Percentiles rank a stretch among this genome's conserved stretches.
Evolutionary conservation across 2,797 vertebrate species (phyloP).

Genomic region (Steatocranus sp.): DNA sequence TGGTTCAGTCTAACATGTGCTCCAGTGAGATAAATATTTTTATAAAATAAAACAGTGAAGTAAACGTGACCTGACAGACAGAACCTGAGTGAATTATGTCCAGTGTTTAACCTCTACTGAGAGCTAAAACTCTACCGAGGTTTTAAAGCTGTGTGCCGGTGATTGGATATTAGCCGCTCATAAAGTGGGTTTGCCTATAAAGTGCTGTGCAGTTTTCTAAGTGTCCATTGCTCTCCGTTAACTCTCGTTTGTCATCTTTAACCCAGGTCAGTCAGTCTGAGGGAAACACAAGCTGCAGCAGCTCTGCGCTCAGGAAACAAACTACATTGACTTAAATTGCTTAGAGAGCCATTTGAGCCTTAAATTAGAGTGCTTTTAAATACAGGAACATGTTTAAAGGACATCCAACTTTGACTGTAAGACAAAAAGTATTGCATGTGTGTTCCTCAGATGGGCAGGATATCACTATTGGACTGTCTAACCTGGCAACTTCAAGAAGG

Average conservation of each 20-base stretch:
- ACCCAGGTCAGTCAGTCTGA: background rate
- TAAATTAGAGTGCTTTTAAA: background rate
- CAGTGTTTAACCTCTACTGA: background rate
- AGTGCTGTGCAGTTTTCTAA: background rate
- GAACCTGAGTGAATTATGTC: background rate
- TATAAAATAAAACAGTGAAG: background rate
- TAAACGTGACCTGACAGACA: background rate
- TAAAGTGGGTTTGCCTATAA: background rate
- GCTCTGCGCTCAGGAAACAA: background rate
- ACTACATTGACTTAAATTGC: background rate
- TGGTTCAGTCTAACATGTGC: background rate
- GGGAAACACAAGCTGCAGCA: background rate
- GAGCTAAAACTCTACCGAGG: background rate
- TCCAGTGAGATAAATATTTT: background rate
- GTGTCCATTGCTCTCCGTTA: background rate
- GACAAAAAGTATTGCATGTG: background rate
- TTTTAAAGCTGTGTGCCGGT: background rate
- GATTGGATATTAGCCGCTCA: background rate
- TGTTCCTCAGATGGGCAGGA: background rate
- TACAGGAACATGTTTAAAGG: background rate
- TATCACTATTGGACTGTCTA: background rate
- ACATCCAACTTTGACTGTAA: background rate
- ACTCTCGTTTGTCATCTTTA: background rate
- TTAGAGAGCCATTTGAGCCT: background rate
- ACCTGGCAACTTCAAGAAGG: background rate